Percentiles rank a stretch among this genome's conserved stretches.
Conservation (phyloP, 2,888 invertebrate species). For the Abrostola tripartita region DNA sequence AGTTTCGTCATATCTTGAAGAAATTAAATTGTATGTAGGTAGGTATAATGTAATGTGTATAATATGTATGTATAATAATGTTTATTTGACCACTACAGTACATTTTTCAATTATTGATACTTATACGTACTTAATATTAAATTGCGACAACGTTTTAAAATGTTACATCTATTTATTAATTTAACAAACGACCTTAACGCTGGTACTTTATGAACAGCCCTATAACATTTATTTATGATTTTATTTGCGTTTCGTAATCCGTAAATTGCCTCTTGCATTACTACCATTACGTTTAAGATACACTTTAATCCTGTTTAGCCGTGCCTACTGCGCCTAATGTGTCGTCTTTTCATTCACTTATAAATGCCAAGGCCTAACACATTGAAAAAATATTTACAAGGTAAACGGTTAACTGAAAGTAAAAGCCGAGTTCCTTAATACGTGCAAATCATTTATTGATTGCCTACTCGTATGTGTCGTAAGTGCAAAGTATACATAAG, state of each 20-base stretch:
- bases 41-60: no score
- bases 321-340: constrained; percentile 61
- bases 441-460: constrained; percentile 39
- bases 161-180: background rate
- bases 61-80: no score
- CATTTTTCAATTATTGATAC: no score
- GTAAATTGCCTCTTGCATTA: constrained; percentile 62
- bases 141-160: background rate
- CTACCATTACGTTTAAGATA: constrained; percentile 60
- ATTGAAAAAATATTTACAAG: constrained; percentile 65
- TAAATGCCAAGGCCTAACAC: constrained; percentile 76
- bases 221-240: constrained; percentile 41
- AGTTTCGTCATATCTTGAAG: no score
- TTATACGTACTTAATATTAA: background rate
- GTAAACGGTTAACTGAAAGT: constrained; percentile 60
- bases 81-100: no score
- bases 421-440: constrained; percentile 55
- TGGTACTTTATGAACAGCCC: constrained; percentile 6
- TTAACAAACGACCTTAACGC: no score
- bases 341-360: constrained; percentile 73
- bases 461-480: constrained; percentile 14
- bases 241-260: constrained; percentile 49
- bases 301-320: constrained; percentile 61
- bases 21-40: no score
- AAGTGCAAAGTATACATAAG: constrained; percentile 8